Percentiles rank a stretch among this genome's conserved stretches.
These are phyloP conservation scores for Drosophila lacicola DNA, from an alignment of 2,888 invertebrate species.

Conservation along the genomic window DNA sequence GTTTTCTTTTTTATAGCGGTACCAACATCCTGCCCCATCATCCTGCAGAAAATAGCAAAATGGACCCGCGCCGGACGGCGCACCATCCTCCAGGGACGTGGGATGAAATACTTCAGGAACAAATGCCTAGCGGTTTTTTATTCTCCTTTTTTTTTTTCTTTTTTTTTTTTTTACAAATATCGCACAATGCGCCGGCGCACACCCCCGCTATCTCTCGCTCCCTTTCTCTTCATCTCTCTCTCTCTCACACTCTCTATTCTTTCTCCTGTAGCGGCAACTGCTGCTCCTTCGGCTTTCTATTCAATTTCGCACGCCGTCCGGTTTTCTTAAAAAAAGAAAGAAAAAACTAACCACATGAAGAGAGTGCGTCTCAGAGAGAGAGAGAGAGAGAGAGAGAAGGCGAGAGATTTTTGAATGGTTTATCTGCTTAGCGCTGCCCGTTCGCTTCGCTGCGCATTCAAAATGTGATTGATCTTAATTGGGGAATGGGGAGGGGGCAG, in stretches of 20 bases:
- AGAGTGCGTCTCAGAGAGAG: conserved; percentile 3
- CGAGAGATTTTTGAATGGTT: conserved; percentile 49
- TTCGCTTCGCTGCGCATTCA: conserved; percentile 56
- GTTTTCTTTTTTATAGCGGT: conserved; percentile 70
- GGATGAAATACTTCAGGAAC: conserved; percentile 68
- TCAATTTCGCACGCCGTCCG: conserved; percentile 66
- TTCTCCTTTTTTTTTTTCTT: conserved; percentile 24
- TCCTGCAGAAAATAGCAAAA: conserved; percentile 51
- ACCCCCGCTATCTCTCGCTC: conserved; percentile 4
- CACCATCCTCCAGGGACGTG: conserved; percentile 46
- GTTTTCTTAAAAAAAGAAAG: conserved; percentile 34
- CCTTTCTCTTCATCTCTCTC: conserved; percentile 3
- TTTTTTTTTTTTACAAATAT: conserved; percentile 33
- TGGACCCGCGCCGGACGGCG: conserved; percentile 63
- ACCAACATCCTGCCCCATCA: conserved; percentile 78
- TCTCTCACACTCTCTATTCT: conserved; percentile 27
- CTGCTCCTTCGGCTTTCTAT: conserved; percentile 36
- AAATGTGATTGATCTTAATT: conserved; percentile 79
- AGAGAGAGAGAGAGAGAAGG: conserved; percentile 6
- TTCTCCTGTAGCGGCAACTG: conserved; percentile 22
- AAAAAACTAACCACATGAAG: conserved; percentile 30
- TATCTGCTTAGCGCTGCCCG: conserved; percentile 60
- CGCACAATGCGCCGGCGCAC: conserved; percentile 28
- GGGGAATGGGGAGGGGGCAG: conserved; percentile 13
- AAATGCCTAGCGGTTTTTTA: conserved; percentile 77